Conservation (phyloP, 2,888 invertebrate species). For the Cheilosia variabilis region DNA sequence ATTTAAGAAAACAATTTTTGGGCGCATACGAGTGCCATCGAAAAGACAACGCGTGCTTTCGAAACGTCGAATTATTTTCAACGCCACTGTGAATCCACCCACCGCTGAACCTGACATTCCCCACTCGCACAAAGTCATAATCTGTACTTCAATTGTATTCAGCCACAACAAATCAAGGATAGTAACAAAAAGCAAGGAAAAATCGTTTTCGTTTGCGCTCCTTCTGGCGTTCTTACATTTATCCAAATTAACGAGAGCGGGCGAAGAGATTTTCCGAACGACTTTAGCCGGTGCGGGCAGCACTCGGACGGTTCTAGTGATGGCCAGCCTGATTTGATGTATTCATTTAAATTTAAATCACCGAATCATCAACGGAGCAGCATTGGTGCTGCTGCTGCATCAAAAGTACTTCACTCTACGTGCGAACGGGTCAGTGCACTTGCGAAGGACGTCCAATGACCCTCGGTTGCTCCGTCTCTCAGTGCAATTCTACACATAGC, state of each 20-base stretch:
- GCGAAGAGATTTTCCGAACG: constrained; percentile 2
- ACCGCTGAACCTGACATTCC: constrained; percentile 16
- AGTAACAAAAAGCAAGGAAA: constrained; percentile 6
- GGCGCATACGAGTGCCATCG: too few species aligned
- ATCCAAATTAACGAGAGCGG: constrained; percentile 54
- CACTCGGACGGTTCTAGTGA: constrained; percentile 16
- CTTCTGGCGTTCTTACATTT: constrained; percentile 56
- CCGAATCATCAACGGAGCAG: constrained; percentile 64
- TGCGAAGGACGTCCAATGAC: constrained; percentile 74
- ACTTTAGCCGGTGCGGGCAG: not conserved
- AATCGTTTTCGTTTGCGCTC: constrained; percentile 18
- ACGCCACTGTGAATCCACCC: constrained; percentile 19
- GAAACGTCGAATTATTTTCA: not conserved
- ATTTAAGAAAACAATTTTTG: too few species aligned
- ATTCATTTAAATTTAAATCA: constrained; percentile 74
- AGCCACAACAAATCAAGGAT: constrained; percentile 20
- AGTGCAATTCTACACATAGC: constrained; percentile 66
- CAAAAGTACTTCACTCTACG: constrained; percentile 27
- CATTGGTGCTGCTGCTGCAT: too few species aligned
- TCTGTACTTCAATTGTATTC: constrained; percentile 48
- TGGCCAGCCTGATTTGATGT: constrained; percentile 68
- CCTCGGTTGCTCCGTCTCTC: constrained; percentile 28
- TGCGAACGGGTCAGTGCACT: constrained; percentile 68
- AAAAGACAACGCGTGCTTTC: too few species aligned
- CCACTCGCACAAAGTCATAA: constrained; percentile 47